These are phyloP conservation scores for Myotis myotis DNA, from an alignment of 2,797 vertebrate genomes.

Conservation along the genomic window DNA sequence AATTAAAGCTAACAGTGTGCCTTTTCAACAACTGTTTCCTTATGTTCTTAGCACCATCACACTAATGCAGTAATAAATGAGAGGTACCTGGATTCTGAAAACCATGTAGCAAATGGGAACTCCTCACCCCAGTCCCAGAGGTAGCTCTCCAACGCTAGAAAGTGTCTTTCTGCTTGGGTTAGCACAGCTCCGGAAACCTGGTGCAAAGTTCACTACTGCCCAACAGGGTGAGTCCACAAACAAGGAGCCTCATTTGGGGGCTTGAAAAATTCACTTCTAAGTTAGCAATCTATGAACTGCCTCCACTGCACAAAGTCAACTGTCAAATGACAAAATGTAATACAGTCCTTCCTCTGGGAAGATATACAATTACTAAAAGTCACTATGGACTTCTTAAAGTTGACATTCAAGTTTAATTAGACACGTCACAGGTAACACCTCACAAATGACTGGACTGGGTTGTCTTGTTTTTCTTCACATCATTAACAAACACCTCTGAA, in stretches of 20 bases:
- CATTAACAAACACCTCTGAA: not conserved
- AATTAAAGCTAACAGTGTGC: not conserved
- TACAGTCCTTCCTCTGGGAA: not conserved
- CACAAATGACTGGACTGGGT: not conserved
- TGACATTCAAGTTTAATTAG: constrained; percentile 25
- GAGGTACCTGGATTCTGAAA: not conserved
- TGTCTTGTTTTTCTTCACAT: not conserved
- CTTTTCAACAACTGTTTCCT: not conserved
- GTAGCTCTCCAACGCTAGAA: not conserved
- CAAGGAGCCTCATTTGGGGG: not conserved
- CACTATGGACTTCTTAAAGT: not conserved
- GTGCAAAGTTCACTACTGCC: constrained; percentile 41
- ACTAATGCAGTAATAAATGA: constrained; percentile 4
- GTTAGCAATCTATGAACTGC: not conserved
- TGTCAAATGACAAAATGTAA: constrained; percentile 27
- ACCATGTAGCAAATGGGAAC: constrained; percentile 2
- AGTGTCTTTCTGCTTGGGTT: not conserved
- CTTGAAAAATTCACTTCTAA: constrained; percentile 40
- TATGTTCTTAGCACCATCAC: not conserved
- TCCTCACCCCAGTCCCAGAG: not conserved
- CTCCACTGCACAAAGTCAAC: constrained; percentile 14
- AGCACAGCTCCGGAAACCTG: constrained; percentile 18
- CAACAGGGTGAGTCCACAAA: not conserved
- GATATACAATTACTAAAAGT: not conserved
- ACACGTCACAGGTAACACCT: not conserved